Conservation (phyloP, 2,113 vertebrate species). For the Atrichornis clamosus region DNA sequence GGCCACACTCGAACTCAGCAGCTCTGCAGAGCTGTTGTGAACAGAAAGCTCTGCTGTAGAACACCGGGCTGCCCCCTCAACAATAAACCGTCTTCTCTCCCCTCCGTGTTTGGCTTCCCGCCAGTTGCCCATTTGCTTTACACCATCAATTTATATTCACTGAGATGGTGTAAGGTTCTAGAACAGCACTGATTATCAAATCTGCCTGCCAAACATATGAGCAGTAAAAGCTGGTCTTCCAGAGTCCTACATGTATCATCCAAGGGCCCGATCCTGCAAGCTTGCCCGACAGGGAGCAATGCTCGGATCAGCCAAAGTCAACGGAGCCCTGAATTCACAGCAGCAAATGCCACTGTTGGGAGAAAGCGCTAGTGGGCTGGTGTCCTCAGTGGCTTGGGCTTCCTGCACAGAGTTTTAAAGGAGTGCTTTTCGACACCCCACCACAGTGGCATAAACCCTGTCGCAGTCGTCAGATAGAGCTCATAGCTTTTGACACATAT, state of each 20-base stretch:
- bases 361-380: background rate
- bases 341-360: background rate
- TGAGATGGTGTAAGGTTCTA: slow-evolving; percentile 89
- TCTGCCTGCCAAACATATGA: slow-evolving; percentile 85
- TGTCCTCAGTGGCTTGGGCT: background rate
- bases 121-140: slow-evolving; percentile 89
- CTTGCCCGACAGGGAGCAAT: background rate
- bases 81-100: slow-evolving; percentile 82
- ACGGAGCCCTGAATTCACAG: background rate
- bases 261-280: slow-evolving; percentile 24
- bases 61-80: slow-evolving; percentile 79
- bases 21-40: slow-evolving; percentile 76
- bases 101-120: slow-evolving; percentile 77
- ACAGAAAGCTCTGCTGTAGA: slow-evolving; percentile 78
- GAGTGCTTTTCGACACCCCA: background rate
- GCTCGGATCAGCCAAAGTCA: background rate
- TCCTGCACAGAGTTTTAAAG: background rate
- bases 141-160: slow-evolving; percentile 92
- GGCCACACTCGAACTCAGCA: slow-evolving; percentile 75
- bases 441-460: background rate
- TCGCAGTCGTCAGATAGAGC: background rate
- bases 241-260: slow-evolving; percentile 75
- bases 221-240: slow-evolving; percentile 76
- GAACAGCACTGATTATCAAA: slow-evolving; percentile 82
- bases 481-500: background rate